Percentiles rank a stretch among this genome's conserved stretches.
Conservation (phyloP, 2,113 vertebrate species). For the Calyptommatus sinebrachiatus region DNA sequence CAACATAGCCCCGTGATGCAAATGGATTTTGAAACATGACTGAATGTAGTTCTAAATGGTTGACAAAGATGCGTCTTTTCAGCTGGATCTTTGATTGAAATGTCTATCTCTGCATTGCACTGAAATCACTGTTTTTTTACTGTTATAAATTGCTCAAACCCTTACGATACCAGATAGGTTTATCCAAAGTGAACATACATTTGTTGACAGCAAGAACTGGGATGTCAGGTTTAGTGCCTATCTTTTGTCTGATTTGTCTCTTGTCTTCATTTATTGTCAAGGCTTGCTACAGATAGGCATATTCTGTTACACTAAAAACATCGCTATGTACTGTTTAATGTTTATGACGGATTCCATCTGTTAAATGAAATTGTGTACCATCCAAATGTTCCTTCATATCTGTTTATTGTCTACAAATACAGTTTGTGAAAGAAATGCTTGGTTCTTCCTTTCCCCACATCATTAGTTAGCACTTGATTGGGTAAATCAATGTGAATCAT, state of each 20-base stretch:
- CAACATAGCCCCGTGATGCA: no score
- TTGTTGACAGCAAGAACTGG: background rate
- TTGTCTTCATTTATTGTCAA: constrained; percentile 41
- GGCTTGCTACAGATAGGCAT: constrained; percentile 56
- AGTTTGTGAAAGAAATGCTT: background rate
- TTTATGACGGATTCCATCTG: constrained; percentile 71
- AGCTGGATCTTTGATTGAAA: no score
- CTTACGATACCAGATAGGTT: background rate
- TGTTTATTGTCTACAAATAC: constrained; percentile 67
- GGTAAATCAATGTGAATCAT: background rate
- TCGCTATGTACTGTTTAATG: constrained; percentile 55
- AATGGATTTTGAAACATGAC: no score
- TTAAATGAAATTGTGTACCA: constrained; percentile 61
- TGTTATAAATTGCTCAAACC: no score
- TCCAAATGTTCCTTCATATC: constrained; percentile 70
- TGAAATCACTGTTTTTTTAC: no score
- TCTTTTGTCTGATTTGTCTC: constrained; percentile 22
- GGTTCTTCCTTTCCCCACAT: background rate
- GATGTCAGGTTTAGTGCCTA: constrained; percentile 8
- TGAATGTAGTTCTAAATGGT: no score
- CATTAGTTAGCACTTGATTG: background rate
- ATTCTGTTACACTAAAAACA: constrained; percentile 55
- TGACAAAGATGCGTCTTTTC: no score
- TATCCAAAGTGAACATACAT: constrained; percentile 17
- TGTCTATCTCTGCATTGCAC: no score